Conservation (phyloP, 2,797 vertebrate genomes). For the Moxostoma hubbsi region DNA sequence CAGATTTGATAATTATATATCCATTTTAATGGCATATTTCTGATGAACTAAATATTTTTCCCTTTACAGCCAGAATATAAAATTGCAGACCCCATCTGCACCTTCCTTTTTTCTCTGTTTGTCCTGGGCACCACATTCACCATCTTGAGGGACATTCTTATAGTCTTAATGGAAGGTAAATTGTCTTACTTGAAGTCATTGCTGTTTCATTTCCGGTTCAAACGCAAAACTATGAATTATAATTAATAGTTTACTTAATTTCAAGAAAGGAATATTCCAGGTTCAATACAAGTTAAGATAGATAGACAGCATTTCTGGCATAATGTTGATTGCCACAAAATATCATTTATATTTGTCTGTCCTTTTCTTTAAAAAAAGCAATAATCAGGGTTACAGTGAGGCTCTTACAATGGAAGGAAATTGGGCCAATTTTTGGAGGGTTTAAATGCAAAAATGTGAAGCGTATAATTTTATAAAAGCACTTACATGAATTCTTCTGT, state of each 20-base stretch:
- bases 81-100: constrained; percentile 92
- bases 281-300: no score
- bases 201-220: neutral
- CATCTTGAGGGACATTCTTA: constrained; percentile 85
- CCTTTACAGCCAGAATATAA: constrained; percentile 90
- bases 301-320: no score
- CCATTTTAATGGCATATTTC: neutral
- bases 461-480: no score
- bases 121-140: constrained; percentile 87
- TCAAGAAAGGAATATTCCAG: neutral
- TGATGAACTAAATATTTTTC: neutral
- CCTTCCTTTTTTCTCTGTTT: constrained; percentile 91
- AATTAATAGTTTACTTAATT: neutral
- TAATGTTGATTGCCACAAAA: no score
- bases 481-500: no score
- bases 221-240: neutral
- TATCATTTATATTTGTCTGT: no score
- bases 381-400: no score
- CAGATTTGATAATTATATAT: neutral
- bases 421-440: no score
- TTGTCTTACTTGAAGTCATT: neutral
- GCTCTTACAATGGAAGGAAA: no score
- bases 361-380: no score
- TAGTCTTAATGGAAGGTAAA: constrained; percentile 92
- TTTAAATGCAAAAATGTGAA: no score